Base-by-base conservation (phyloP, 1,140 invertebrate genomes). In the Phymorhynchus buccinoides region DNA sequence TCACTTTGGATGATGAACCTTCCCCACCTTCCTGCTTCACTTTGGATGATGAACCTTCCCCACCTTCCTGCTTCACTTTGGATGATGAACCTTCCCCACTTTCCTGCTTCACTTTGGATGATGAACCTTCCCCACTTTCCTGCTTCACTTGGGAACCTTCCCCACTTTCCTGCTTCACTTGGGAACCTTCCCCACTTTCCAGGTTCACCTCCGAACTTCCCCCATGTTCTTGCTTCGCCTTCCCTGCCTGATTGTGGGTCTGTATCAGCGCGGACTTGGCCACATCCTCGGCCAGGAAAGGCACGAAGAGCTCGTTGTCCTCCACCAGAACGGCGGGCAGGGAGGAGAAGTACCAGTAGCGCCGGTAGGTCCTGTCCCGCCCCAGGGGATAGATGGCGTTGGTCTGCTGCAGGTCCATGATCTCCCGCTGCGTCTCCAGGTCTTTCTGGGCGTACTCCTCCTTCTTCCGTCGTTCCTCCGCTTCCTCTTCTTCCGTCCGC, bases 331-430 rank as follows among this genome's bases (percentile, higher is more conserved):
- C 92, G 2, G 97, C 98, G 39, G 96, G 96, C 87, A 99, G 93
- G 0, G 96, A 96, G 78, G 96, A 94, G 88, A 97, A 96, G 48
- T 97, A 93, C 95, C 97, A 97, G 94, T 97, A 99, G 88, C 96
- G 95, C 7, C 97, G 94, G 94, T 96, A 97, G 9, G 96, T 96
- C 85, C 98, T 94, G 94, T 99, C 98, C 62, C 95, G 95, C 1
- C 98, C 97, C 87, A 96, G 88, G 68, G 95, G 95, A 71, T 91
- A 90, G 7, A 94, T 85, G 41, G 92, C 89, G 93, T 91, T 94
- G 85, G 94, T 94, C 91, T 94, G 94, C 88, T 94, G 93, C 9
- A 94, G 86, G 75, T 93, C 91, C 30, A 89, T 30, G 18, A 94
- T 89, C 7, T 95, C 94, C 71, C 95, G 93, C 84, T 95, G 94